Conservation (phyloP, 2,888 invertebrate species). For the Leptarthrus brevirostris region DNA sequence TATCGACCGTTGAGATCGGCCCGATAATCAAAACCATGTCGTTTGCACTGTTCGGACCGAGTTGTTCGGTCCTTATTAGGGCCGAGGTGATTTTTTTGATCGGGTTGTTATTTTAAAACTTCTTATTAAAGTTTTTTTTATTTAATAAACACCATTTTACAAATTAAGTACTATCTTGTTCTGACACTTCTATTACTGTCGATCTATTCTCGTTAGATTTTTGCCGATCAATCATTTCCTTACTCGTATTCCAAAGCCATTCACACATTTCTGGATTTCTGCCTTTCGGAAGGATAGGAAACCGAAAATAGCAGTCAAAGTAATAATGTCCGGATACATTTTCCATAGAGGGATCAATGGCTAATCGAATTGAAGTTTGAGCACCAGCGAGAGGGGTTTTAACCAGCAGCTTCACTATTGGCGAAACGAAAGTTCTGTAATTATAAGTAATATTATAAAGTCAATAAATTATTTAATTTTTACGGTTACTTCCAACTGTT, state of each 20-base stretch:
- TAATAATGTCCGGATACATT: slow-evolving; percentile 59
- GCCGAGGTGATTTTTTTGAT: too few relatives aligned
- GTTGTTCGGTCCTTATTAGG: too few relatives aligned
- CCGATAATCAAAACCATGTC: too few relatives aligned
- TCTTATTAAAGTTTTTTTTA: too few relatives aligned
- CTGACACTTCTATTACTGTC: too few relatives aligned
- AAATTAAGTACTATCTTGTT: too few relatives aligned
- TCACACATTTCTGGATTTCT: slow-evolving; percentile 68
- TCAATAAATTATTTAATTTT: background rate
- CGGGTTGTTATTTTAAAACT: too few relatives aligned
- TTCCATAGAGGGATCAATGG: slow-evolving; percentile 55
- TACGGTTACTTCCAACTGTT: background rate
- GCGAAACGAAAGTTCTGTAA: background rate
- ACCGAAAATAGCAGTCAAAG: slow-evolving; percentile 70
- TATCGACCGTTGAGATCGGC: too few relatives aligned
- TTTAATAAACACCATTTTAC: too few relatives aligned
- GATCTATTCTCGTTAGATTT: background rate
- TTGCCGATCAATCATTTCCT: slow-evolving; percentile 50
- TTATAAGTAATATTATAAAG: background rate
- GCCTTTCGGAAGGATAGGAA: slow-evolving; percentile 67
- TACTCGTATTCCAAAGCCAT: slow-evolving; percentile 70
- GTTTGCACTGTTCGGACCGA: too few relatives aligned
- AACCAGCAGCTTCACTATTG: slow-evolving; percentile 42
- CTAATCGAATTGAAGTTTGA: slow-evolving; percentile 54
- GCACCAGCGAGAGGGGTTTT: slow-evolving; percentile 55